Conservation (phyloP, 2,113 vertebrate species). For the Lucifuga dentata region DNA sequence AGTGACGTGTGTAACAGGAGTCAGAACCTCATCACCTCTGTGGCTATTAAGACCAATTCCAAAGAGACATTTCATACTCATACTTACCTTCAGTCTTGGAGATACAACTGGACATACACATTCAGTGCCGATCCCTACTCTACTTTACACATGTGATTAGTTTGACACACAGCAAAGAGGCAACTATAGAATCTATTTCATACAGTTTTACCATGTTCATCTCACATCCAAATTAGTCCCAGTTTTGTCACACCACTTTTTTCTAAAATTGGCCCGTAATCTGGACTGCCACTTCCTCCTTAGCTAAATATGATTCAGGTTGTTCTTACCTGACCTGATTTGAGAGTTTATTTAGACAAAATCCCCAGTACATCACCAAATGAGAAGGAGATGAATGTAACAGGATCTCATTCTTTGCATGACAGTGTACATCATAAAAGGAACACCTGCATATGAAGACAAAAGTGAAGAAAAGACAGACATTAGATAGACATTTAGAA, state of each 20-base stretch:
- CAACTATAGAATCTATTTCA: too few species aligned
- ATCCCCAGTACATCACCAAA: too few species aligned
- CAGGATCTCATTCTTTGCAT: too few species aligned
- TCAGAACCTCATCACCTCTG: conserved; percentile 62
- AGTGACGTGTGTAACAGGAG: conserved; percentile 63
- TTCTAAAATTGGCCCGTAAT: too few species aligned
- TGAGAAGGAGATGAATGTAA: conserved; percentile 8
- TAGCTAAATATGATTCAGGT: too few species aligned
- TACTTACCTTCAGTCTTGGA: conserved; percentile 35
- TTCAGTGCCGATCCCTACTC: not conserved
- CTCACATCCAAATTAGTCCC: not conserved
- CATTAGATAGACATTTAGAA: not conserved
- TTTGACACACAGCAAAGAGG: not conserved
- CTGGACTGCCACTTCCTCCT: too few species aligned
- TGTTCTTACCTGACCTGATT: too few species aligned
- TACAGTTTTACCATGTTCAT: not conserved
- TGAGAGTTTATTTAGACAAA: too few species aligned
- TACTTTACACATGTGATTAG: too few species aligned
- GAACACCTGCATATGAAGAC: conserved; percentile 20
- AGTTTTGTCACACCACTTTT: too few species aligned
- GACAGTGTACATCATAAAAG: conserved; percentile 16
- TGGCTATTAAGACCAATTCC: conserved; percentile 58
- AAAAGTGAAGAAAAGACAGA: too few species aligned
- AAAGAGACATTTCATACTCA: conserved; percentile 32
- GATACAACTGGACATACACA: not conserved